These are phyloP conservation scores for Clunio marinus DNA, from an alignment of 2,888 invertebrate species.

Conservation along the genomic window DNA sequence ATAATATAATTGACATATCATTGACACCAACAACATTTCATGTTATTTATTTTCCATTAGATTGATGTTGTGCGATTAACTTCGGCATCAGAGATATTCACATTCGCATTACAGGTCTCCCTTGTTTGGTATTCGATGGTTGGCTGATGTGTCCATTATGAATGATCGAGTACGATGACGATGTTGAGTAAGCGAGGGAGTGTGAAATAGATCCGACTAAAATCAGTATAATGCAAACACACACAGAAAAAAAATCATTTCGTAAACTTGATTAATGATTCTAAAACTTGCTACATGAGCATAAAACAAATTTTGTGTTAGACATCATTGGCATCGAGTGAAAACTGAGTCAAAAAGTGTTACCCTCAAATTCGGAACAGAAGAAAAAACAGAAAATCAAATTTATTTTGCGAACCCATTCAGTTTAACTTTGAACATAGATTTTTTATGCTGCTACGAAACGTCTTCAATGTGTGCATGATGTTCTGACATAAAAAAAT, in stretches of 20 bases:
- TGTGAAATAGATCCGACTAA: not conserved
- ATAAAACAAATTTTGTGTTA: not conserved
- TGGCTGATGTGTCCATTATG: conserved; percentile 34
- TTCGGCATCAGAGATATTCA: conserved; percentile 10
- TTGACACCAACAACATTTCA: conserved; percentile 36
- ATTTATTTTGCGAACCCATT: conserved; percentile 24
- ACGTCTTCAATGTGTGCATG: conserved; percentile 1
- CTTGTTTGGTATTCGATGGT: not conserved
- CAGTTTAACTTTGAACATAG: not conserved
- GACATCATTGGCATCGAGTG: not conserved
- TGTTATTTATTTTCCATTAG: conserved; percentile 35
- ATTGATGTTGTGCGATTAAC: conserved; percentile 33
- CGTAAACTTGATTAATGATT: conserved; percentile 33
- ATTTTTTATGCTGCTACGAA: not conserved
- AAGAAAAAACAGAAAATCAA: no score
- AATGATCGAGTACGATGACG: conserved; percentile 15
- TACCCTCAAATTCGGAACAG: no score
- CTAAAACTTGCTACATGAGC: conserved; percentile 11
- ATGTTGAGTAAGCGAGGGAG: not conserved
- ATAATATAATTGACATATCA: conserved; percentile 38
- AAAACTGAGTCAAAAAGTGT: not conserved
- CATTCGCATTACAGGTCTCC: conserved; percentile 25
- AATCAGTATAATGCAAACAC: no score
- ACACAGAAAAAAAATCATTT: no score
- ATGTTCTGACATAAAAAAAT: conserved; percentile 5